Base-by-base conservation (phyloP, 2,797 vertebrate species). In the Melanotaenia trifasciata region DNA sequence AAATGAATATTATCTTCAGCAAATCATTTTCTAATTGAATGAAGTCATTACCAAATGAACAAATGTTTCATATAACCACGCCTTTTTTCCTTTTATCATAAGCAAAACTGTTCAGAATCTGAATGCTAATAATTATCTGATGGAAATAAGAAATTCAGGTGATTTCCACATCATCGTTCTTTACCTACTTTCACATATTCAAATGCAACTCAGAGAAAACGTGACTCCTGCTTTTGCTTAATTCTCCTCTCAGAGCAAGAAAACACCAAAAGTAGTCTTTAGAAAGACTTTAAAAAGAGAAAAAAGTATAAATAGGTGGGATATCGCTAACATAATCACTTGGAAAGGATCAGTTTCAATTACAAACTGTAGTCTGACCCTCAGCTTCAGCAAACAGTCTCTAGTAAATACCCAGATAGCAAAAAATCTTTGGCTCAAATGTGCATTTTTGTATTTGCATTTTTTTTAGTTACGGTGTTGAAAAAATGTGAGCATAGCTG, bases 251-350 rank as follows among this genome's bases (percentile, higher is more conserved):
- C 26, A 74, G 56, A 68, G 68, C 76, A 69, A 16, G 2, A 75
- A 38, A 12, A 38, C 16, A 22, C 51, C 12, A 54, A 70, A 73
- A 68, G 32, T 40, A 59, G 73, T 69, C 59, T 78, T 80, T 30
- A 65, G 68, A 70, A 64, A 61, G 54, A 65, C 67, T 45, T 66
- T 70, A 16, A 45, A 45, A 71, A 80, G 59, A 71, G 67, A 67
- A 84, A 72, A 43, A 65, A 74, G 68, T 28, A 71, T 71, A 69
- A 47, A 67, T 67, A 76, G 64, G 76, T 72, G 64, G 67, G 68
- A 77, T 64, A 72, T 20, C 3, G 56, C 26, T 81, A 83, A 74
- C 72, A 64, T 66, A 63, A 59, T 80, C 79, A 69, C 84, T 58
- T 16, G 71, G 79, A 83, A 74, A 33, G 60, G 68, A 80, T 86